Base-by-base conservation (phyloP, 2,797 vertebrate species). In the Myotis myotis region DNA sequence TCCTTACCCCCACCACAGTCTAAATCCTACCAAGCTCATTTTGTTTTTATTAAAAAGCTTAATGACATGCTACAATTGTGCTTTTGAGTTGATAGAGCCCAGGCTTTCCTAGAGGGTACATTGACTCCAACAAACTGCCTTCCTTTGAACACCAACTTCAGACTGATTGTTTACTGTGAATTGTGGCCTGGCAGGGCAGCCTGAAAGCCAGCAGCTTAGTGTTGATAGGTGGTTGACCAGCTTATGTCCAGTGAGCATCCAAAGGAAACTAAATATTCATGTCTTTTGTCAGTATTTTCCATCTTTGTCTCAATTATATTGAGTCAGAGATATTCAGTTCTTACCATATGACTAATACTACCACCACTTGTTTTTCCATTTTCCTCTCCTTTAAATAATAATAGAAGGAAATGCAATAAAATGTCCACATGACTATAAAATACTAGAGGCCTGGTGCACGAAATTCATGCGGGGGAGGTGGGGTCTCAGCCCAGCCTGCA, bases 371-470 rank as follows among this genome's bases (percentile, higher is more conserved):
- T 60, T 92, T 76, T 94, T 86, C 12, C 74, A 0, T 90, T 91
- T 93, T 71, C 23, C 2, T 53, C 30, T 84, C 23, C 11, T 41
- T 84, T 74, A 53, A 49, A 47, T 71, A 71, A 41, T 57, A 71
- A 51, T 66, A 55, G 72, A 89, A 83, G 28, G 6, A 87, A 82
- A 87, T 81, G n/a, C 68, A 81, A 25, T 90, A 90, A 71, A 90
- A 64, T 87, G 55, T 2, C 30, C 8, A 66, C 47, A 7, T 64
- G 22, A 92, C n/a, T 64, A 1, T 30, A 57, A 66, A 22, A 44
- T 74, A 9, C 44, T 47, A 47, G 44, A 47, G 44, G 44, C 44
- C 44, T 47, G 44, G 44, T 47, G 12, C 44, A 12, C 3, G 44
- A 47, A 47, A 47, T 47, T 47, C 44, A 47, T 47, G 44, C 2